Base-by-base conservation (phyloP, 2,113 vertebrate species). In the Fulica atra region DNA sequence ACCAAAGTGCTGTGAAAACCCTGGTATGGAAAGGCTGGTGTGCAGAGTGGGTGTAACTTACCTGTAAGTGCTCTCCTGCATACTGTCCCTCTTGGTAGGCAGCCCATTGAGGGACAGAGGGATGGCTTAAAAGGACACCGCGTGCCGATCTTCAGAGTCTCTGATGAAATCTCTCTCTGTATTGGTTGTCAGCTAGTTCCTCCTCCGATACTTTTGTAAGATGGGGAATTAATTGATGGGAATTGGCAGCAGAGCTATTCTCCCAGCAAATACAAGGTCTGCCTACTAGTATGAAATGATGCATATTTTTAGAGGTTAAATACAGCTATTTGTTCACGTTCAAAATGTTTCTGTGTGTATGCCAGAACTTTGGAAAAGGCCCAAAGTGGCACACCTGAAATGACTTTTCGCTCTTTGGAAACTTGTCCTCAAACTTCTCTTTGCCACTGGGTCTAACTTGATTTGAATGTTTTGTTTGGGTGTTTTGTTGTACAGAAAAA, bases 11-110 rank as follows among this genome's bases (percentile, higher is more conserved):
- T 28, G 33, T 57, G 65, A 56, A 54, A 63, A 40, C 16, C 3
- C 42, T 17, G 36, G 66, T 42, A 5, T 64, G 50, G 56, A 42
- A 48, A 33, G 31, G 16, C 10, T 16, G 14, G 15, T 10, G 31
- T 50, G 48, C 56, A 64, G 42, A 29, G 10, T 6, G 16, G 31
- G 48, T 31, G 20, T 42, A 21, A 18, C n/a, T 33, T 42, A 10
- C 3, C 38, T 3, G 0, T 54, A 21, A 50, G 23, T 1, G 3
- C 28, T 35, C 46, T 33, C 2, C 2, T 63, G 14, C 1, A 1
- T 9, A 0, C 60, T 15, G 25, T 25, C n/a, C 57, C 31, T 64
- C 44, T 40, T 21, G n/a, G n/a, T 56, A 46, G 53, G 26, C 59
- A 11, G 51, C 11, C 1, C 7, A 4, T 12, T 8, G 18, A 18